phyloP scores from a whole-genome alignment of 2,797 vertebrate species.

The Rallus crepitans region DNA sequence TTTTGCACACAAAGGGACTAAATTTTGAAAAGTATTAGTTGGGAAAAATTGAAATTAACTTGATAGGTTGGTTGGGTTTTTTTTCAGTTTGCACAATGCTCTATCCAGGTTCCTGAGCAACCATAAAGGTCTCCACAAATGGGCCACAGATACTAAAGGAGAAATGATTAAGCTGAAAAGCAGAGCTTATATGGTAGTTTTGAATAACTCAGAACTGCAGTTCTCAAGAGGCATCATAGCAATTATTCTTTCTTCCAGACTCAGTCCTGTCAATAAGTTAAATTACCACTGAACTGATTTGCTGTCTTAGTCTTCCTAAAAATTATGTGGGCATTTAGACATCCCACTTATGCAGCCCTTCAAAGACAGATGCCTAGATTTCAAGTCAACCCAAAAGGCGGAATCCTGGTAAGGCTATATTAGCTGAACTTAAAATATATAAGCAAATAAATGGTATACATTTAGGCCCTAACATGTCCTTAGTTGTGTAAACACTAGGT shows the following conservation, averaged over 20 bases:
- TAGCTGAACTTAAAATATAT: background rate
- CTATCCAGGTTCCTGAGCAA: background rate
- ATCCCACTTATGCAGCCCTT: background rate
- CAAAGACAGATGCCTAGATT: background rate
- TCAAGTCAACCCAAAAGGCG: background rate
- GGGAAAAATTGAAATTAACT: background rate
- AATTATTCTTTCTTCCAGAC: background rate
- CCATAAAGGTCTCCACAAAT: background rate
- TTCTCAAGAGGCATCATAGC: background rate
- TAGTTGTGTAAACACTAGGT: background rate
- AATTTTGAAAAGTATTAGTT: background rate
- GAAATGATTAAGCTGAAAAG: background rate
- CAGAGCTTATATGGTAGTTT: background rate
- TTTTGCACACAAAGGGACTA: background rate
- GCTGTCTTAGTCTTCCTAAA: background rate
- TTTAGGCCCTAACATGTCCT: background rate
- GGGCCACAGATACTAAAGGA: background rate
- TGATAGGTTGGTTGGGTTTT: background rate
- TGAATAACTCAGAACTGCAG: background rate
- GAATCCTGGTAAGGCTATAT: background rate
- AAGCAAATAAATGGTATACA: background rate
- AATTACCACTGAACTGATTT: background rate
- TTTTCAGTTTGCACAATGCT: background rate
- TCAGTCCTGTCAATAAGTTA: background rate
- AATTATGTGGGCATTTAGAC: background rate